Evolutionary conservation across 1,140 invertebrate genomes (phyloP), one percentile per base, ranked within the genome.

Genomic region (Pogonognathellus flavescens): DNA sequence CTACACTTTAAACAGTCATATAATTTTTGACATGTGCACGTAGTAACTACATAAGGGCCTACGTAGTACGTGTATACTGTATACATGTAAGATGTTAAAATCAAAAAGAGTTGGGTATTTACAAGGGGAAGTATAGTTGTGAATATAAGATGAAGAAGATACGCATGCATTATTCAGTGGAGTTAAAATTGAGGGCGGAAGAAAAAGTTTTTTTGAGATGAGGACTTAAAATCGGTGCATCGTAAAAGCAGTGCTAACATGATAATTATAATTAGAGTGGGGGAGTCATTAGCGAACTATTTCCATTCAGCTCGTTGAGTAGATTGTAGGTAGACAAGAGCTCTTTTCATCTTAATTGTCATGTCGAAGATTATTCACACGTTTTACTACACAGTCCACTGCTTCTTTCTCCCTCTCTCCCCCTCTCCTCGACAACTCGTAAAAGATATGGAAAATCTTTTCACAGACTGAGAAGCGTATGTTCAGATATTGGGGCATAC

Each of bases 221-320:
- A 76, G 25, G 14, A 8, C 16, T n/a, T 18, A 18, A 76, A 50
- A 76, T 76, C 70, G 25, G n/a, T 76, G 66, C 25, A 31, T 76
- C 70, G 70, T 84, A 52, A 84, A 84, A 84, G 49, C 49, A 20
- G 52, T 82, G 66, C 49, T 80, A 50, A 85, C 84, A 85, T 70
- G 84, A 85, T 81, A 85, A 85, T 85, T 85, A 85, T 10, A 81
- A 70, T 41, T 41, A 41, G 31, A 41, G 31, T 41, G 59, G 53
- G 52, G 25, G 84, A 81, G 80, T 85, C 84, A 85, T 85, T 85
- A 85, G 84, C 76, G 57, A 82, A 85, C 84, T 70, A 85, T 85
- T 85, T 85, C 80, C 84, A 85, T 85, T 85, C 84, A 80, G 72
- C 49, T 80, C 84, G 53, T 41, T 80, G 41, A 50, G 50, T n/a